Base-by-base conservation (phyloP, 2,797 vertebrate genomes). In the Dermochelys coriacea region DNA sequence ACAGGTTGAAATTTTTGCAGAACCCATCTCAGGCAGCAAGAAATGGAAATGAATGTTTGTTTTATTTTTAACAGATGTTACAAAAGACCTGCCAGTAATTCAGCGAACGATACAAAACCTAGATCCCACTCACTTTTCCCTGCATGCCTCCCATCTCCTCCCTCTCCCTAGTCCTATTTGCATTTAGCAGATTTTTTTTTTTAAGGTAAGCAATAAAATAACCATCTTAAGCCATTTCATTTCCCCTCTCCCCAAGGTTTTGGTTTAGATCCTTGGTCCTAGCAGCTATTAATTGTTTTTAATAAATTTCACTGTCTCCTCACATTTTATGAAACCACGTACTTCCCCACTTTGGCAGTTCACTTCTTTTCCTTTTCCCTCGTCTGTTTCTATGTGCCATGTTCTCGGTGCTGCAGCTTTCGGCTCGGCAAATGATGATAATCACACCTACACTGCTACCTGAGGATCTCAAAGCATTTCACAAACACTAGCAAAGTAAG, bases 41-140 rank as follows among this genome's bases (percentile, higher is more conserved):
- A 84, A 93, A 96, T 95, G 96, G 94, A 96, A 96, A 96, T 85
- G 96, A 95, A 91, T 93, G 87, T 96, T 97, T 96, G 95, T 92
- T 97, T 98, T 97, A 97, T 97, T 96, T 96, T 92, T 95, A 97
- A 97, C 97, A 97, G 97, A 97, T 97, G 97, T 98, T 96, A 95
- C 90, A 96, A 94, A 95, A 95, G 96, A 96, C 96, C 97, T 96
- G 96, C 96, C 97, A 97, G 96, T 92, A 97, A 96, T 89, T 90
- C 93, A 93, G 91, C 0, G 79, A 97, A 93, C 87, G 94, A 95
- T 92, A 96, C 94, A 94, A 96, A 97, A 94, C 93, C 89, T 74
- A 90, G 93, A 95, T 92, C 96, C 94, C 94, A 82, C 95, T 96
- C 95, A 88, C 94, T 95, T 95, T 91, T 94, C 93, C 93, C 23